Evolutionary conservation across 2,113 vertebrate species (phyloP), one percentile per base, ranked within the genome.

Genomic region (Potamarius usumacintae): DNA sequence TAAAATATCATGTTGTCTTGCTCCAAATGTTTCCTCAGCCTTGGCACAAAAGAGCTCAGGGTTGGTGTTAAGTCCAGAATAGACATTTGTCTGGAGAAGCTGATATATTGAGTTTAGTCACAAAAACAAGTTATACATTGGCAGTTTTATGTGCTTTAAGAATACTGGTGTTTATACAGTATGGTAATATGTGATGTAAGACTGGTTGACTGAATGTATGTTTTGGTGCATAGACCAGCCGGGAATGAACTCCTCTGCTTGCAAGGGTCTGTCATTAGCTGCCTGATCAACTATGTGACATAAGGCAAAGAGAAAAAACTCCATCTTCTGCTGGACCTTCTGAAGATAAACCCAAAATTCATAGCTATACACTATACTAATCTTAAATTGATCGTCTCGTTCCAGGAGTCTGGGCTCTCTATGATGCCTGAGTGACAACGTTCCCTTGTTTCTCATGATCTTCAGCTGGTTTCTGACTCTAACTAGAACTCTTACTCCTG

Each of bases 401-500:
- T 80, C 17, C 25, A 53, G 22, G 27, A 42, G 20, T 30, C 50
- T 27, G 10, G 2, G 27, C n/a, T 42, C 1, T 80, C 53, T 30
- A 18, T 25, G 79, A 62, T 11, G 55, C 0, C 57, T 93, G 84
- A 0, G 90, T 82, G 67, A 91, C 17, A 0, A 81, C 89, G 0
- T 60, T 0, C 90, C 90, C 10, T 92, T 86, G 20, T 55, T 90
- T 87, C 60, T 95, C 94, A n/a, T 69, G 81, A 10, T 95, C 94
- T 79, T 94, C 95, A 57, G 91, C 90, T 87, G 94, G 82, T 30
- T 67, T 96, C 0, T 95, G 95, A 4, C 92, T 91, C 69, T 97
- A 96, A 90, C 96, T 97, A 89, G 96, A 97, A 88, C 97, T 98
- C 91, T 99, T 99, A 93, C 97, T 99, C 87, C 95, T 92, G 93